Conservation (phyloP, 1,140 invertebrate genomes). For the Grapholita molesta region DNA sequence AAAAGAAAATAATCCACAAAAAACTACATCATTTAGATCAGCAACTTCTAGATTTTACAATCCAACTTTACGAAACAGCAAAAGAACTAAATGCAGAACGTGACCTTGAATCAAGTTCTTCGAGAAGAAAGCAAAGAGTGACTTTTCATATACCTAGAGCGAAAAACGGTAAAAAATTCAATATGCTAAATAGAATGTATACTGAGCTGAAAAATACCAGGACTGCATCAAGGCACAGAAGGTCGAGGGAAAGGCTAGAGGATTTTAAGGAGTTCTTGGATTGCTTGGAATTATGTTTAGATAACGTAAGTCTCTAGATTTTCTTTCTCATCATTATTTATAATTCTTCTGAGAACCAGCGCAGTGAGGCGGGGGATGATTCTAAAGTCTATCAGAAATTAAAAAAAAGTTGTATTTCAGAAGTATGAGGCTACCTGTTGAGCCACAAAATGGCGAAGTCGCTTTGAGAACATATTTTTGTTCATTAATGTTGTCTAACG, state of each 20-base stretch:
- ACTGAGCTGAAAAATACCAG: background rate
- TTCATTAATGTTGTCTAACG: no score
- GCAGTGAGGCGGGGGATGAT: no score
- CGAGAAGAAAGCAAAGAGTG: slow-evolving; percentile 17
- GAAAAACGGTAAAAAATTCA: background rate
- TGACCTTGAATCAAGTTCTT: background rate
- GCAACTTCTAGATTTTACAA: slow-evolving; percentile 45
- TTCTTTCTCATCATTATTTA: no score
- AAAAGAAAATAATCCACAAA: slow-evolving; percentile 17
- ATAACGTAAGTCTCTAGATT: slow-evolving; percentile 37
- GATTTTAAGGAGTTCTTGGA: slow-evolving; percentile 36
- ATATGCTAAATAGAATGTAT: background rate
- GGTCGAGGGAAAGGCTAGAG: slow-evolving; percentile 17
- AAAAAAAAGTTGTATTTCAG: no score
- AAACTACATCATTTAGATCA: slow-evolving; percentile 42
- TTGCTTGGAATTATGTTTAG: slow-evolving; percentile 21
- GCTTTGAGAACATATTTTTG: no score
- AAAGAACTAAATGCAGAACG: background rate
- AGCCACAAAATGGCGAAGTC: no score
- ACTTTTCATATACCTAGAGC: background rate
- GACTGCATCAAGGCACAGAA: background rate
- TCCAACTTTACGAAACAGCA: slow-evolving; percentile 36
- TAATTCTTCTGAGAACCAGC: no score
- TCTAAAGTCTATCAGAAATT: no score
- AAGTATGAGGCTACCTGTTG: no score